Evolutionary conservation across 2,888 invertebrate genomes (phyloP), one percentile per base, ranked within the genome.

Genomic region (Drosophila birchii): DNA sequence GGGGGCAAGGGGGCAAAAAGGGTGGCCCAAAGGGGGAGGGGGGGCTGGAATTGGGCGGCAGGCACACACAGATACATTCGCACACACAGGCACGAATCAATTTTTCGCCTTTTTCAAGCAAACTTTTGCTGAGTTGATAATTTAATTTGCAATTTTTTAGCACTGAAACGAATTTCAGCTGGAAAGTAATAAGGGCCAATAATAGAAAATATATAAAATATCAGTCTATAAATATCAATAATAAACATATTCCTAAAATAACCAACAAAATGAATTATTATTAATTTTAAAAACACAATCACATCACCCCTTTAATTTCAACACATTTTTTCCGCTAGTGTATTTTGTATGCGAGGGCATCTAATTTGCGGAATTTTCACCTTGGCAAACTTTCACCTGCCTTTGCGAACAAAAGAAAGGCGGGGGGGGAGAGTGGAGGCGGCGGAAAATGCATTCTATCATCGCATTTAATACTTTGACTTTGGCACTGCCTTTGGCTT

Each of bases 111-210:
- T 69, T 81, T 62, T 62, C 60, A 56, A 68, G 66, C 47, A 43
- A 80, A 83, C 73, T 73, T 85, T 87, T 80, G 75, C 72, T 79
- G 76, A 80, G 77, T 85, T 87, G 80, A 88, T 86, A 86, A 86
- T 86, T 86, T 86, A 79, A 86, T 86, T 88, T 88, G 74, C 75
- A 73, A 78, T 86, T 78, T 78, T 88, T 75, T 23, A 57, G 20
- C 51, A 51, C 51, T 51, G 34, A 20, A 51, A 51, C 9, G 9
- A 34, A 18, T 16, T 20, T 34, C 1, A 20, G 8, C 2, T 14
- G 3, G 5, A 18, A 8, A 7, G 3, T 14, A 18, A 49, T 7
- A 12, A 12, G 7, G 3, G 34, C 34, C 20, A 51, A 51, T 51
- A 5, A 8, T 6, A n/a, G 16, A 18, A 6, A 12, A 18, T 7